Evolutionary conservation across 2,888 invertebrate genomes (phyloP).

Genomic region (Archaeoteleia sp.): DNA sequence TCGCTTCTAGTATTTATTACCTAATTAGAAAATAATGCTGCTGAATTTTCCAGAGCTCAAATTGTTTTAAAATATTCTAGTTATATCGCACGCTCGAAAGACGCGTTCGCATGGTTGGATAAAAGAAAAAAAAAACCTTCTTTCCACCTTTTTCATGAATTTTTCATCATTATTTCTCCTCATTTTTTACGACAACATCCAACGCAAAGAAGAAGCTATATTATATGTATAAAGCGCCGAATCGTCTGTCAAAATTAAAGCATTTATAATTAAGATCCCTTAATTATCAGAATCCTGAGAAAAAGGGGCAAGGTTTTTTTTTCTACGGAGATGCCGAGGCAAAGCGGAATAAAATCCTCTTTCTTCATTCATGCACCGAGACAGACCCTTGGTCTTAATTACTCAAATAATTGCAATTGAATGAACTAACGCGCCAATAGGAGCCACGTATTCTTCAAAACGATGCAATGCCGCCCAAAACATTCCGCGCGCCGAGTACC

Average conservation of each 20-base stretch:
- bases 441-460: slow-evolving; percentile 54
- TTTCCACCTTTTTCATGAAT: too few relatives aligned
- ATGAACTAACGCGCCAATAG: slow-evolving; percentile 55
- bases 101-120: too few relatives aligned
- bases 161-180: too few relatives aligned
- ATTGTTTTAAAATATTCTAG: slow-evolving; percentile 2
- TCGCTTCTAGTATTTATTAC: slow-evolving; percentile 56
- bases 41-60: slow-evolving; percentile 12
- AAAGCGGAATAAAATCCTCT: slow-evolving; percentile 46
- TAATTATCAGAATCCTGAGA: slow-evolving; percentile 55
- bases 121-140: too few relatives aligned
- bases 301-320: slow-evolving; percentile 33
- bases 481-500: slow-evolving; percentile 42
- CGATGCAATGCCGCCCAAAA: slow-evolving; percentile 52
- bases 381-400: slow-evolving; percentile 61
- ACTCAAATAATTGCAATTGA: slow-evolving; percentile 64
- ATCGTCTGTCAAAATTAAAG: slow-evolving; percentile 10
- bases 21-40: slow-evolving; percentile 57
- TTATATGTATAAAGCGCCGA: too few relatives aligned
- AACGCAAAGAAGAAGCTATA: neutral
- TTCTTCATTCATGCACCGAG: slow-evolving; percentile 61
- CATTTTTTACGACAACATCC: neutral
- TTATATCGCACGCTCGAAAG: slow-evolving; percentile 13
- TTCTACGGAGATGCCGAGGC: slow-evolving; percentile 23
- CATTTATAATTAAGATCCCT: slow-evolving; percentile 63